phyloP scores from a whole-genome alignment of 37 sponge, comb jelly and placozoan genomes.

The Corticium candelabrum region DNA sequence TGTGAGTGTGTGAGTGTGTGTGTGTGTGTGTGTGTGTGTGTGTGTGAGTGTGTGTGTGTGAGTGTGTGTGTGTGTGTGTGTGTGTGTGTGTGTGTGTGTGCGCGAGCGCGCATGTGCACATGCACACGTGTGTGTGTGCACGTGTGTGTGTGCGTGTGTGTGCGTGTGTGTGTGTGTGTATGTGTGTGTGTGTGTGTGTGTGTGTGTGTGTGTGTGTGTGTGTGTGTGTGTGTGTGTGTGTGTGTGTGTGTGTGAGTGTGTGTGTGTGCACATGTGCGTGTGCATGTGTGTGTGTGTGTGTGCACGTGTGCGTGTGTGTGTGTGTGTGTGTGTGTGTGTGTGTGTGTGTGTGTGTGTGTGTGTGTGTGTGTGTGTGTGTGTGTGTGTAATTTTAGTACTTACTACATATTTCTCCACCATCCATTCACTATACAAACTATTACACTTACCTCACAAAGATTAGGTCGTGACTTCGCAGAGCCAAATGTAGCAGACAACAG shows the following conservation, averaged over 20 bases:
- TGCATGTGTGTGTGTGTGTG: background rate
- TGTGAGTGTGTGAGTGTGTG: conserved; percentile 2
- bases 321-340: background rate
- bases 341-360: background rate
- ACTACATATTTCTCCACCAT: background rate
- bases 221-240: background rate
- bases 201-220: background rate
- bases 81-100: background rate
- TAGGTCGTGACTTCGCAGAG: no score
- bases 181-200: background rate
- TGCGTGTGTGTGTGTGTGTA: conserved; percentile 9
- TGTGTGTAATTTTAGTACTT: background rate
- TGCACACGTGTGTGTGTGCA: background rate
- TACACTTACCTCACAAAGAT: background rate
- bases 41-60: background rate
- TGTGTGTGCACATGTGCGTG: background rate
- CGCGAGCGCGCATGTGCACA: no score
- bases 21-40: conserved; percentile 2
- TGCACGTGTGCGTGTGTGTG: background rate
- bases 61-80: background rate
- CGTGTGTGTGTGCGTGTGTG: background rate
- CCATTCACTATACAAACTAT: no score
- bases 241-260: conserved; percentile 2
- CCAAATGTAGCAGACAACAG: no score
- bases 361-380: background rate